Percentiles rank a stretch among this genome's conserved stretches.
phyloP scores from a whole-genome alignment of 2,113 vertebrate species.

The Channa maculata region DNA sequence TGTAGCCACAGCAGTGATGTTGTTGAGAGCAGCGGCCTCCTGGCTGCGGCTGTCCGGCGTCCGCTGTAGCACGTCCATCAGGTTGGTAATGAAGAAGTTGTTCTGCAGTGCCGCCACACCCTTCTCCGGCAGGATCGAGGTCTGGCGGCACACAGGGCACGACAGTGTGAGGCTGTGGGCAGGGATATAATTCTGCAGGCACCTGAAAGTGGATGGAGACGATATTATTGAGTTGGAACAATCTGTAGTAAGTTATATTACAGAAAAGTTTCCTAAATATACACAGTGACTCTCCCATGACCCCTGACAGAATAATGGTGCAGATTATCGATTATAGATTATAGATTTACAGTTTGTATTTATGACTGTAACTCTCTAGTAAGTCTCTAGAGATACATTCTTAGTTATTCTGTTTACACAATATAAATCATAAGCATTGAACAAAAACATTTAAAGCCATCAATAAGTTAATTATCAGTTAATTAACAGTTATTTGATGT shows the following conservation, averaged over 20 bases:
- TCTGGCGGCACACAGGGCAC: conserved; percentile 97
- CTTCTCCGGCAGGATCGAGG: conserved; percentile 97
- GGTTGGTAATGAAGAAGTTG: conserved; percentile 99
- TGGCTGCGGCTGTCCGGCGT: conserved; percentile 86
- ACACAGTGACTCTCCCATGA: too few relatives aligned
- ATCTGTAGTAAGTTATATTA: not conserved
- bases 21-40: conserved; percentile 88
- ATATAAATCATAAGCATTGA: not conserved
- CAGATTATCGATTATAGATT: too few relatives aligned
- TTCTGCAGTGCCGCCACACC: conserved; percentile 97
- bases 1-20: conserved; percentile 87
- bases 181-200: conserved; percentile 97
- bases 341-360: too few relatives aligned
- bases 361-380: not conserved
- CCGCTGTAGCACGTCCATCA: conserved; percentile 98
- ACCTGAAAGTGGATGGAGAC: conserved; percentile 81
- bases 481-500: not conserved
- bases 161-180: conserved; percentile 95
- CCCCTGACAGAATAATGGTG: too few relatives aligned
- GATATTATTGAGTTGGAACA: not conserved
- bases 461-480: too few relatives aligned
- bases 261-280: too few relatives aligned
- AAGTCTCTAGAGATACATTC: not conserved
- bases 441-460: not conserved
- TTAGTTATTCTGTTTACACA: not conserved